Evolutionary conservation across 2,113 vertebrate genomes (phyloP).

Genomic region (Galemys pyrenaicus): DNA sequence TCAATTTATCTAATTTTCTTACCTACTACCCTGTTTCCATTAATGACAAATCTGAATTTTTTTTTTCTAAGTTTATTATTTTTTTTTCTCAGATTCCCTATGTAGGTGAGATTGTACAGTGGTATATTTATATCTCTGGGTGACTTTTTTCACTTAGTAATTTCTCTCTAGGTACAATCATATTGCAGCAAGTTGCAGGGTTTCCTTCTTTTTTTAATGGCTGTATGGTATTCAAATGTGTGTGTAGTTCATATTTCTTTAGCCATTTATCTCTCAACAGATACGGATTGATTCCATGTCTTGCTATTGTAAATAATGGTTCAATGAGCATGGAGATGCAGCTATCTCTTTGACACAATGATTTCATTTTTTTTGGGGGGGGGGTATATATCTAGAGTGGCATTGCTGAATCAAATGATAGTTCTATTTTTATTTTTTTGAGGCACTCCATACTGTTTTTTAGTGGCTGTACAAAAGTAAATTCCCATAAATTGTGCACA

Average conservation of each 20-base stretch:
- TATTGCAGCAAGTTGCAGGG: neutral
- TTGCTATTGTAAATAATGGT: neutral
- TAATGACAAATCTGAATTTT: neutral
- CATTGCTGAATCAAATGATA: neutral
- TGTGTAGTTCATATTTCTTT: neutral
- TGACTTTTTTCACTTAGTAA: neutral
- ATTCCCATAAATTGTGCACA: neutral
- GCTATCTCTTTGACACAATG: too few relatives aligned
- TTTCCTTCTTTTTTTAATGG: neutral
- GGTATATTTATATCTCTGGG: neutral
- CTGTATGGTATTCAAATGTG: neutral
- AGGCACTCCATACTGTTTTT: neutral
- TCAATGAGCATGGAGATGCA: neutral
- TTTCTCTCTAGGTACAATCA: neutral
- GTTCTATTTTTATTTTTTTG: neutral
- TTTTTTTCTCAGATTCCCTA: neutral
- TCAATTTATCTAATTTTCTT: neutral
- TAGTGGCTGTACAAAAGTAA: neutral
- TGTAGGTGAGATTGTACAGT: neutral
- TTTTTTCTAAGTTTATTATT: neutral
- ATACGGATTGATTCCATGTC: neutral
- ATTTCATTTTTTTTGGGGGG: neutral
- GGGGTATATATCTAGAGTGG: neutral
- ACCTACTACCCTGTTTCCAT: fast-evolving
- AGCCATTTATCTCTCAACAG: too few relatives aligned